Evolutionary conservation across 2,888 invertebrate species (phyloP), one percentile per base, ranked within the genome.

Genomic region (Abrostola triplasia): DNA sequence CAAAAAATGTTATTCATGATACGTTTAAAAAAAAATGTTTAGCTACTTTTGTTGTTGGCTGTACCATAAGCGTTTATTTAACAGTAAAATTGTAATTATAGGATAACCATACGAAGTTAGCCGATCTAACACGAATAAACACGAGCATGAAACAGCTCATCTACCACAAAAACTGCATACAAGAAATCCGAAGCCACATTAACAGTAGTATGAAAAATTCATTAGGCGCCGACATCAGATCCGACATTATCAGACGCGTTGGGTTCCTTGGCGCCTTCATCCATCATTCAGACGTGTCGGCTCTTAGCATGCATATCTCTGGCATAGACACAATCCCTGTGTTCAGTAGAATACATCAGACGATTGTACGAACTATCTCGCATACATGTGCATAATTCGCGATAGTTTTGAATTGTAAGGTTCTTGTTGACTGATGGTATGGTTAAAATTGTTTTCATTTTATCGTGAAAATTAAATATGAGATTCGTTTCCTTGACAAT

Each of bases 231-330:
- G 67, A 64, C 76, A 77, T 77, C 73, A 68, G 75, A 64, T 75
- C 79, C 77, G 73, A 80, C 85, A 83, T 84, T 82, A 77, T 76
- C 77, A 67, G 79, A 59, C 62, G 57, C 60, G 70, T 68, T 60
- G 73, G 62, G 67, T 56, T 42, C 48, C 66, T 13, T 13, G 44
- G 44, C 67, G 63, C 64, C 65, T 82, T 84, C 89, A 88, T 89
- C 88, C 87, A 90, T 90, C 89, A 90, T 88, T 89, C 88, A 83
- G 80, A 0, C 61, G 49, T 64, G 64, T 64, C 78, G 77, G 68
- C 80, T 82, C 67, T 75, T 69, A 77, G 67, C 66, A 71, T 77
- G 72, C 78, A 63, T n/a, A n/a, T n/a, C n/a, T n/a, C n/a, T n/a
- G 44, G 36, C 52, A 52, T 65, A 63, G 52, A 58, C 48, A 51